Conservation (phyloP, 1,140 invertebrate species). For the Pararge aegeria region DNA sequence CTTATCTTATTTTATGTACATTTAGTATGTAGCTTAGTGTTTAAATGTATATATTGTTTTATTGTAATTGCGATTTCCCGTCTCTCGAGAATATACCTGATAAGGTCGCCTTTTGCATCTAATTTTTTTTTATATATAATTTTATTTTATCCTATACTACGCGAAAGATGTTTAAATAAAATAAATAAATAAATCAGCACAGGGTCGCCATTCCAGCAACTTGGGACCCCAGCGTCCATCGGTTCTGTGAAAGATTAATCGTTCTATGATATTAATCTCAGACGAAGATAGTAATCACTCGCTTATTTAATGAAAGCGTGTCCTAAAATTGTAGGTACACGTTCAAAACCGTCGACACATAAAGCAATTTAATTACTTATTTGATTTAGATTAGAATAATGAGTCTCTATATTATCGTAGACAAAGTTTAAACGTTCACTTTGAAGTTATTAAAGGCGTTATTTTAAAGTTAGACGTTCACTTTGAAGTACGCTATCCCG, state of each 20-base stretch:
- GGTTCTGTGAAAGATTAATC: not conserved
- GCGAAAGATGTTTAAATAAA: too few relatives aligned
- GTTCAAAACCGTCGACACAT: not conserved
- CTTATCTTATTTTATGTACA: too few relatives aligned
- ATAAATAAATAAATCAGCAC: too few relatives aligned
- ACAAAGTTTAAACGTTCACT: not conserved
- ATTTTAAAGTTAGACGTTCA: not conserved
- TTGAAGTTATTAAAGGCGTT: not conserved
- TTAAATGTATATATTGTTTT: too few relatives aligned
- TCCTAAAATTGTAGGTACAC: not conserved
- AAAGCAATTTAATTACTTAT: constrained; percentile 4
- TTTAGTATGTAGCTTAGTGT: too few relatives aligned
- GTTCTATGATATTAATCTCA: not conserved
- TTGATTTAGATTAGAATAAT: constrained; percentile 9
- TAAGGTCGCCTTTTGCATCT: too few relatives aligned
- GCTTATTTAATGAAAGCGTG: not conserved
- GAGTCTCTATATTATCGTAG: not conserved
- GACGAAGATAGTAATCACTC: not conserved
- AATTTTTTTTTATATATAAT: too few relatives aligned
- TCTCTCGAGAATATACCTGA: too few relatives aligned
- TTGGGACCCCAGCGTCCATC: too few relatives aligned
- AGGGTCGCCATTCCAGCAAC: too few relatives aligned
- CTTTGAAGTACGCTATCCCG: not conserved
- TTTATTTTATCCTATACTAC: too few relatives aligned
- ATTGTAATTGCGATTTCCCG: too few relatives aligned